Conservation (phyloP, 2,113 vertebrate genomes). For the Lucifuga dentata region DNA sequence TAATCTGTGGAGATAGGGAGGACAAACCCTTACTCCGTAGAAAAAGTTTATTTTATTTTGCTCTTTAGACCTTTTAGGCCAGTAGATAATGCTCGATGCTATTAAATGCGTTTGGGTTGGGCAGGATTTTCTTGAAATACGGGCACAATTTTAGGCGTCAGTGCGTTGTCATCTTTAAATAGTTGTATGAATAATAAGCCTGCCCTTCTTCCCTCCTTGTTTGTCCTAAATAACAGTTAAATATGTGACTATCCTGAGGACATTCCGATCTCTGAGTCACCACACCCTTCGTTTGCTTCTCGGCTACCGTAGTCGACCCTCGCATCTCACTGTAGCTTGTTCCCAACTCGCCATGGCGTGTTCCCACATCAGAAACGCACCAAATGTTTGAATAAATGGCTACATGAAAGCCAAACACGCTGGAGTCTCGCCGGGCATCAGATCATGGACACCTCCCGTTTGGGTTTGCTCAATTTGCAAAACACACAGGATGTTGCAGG, state of each 20-base stretch:
- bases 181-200: background rate
- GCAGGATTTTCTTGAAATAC: background rate
- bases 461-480: background rate
- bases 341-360: slow-evolving; percentile 35
- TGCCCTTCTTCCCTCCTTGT: background rate
- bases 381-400: background rate
- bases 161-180: background rate
- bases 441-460: background rate
- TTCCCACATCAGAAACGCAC: slow-evolving; percentile 12
- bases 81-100: background rate
- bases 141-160: background rate
- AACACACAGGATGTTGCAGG: background rate
- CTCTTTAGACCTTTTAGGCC: slow-evolving; percentile 27
- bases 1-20: background rate
- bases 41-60: slow-evolving; percentile 24
- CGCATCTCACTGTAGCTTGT: slow-evolving; percentile 19
- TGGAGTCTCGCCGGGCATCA: slow-evolving; percentile 5
- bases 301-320: slow-evolving; percentile 50
- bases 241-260: slow-evolving; percentile 48
- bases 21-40: background rate
- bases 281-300: slow-evolving; percentile 78
- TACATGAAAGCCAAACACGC: slow-evolving; percentile 26
- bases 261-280: slow-evolving; percentile 64
- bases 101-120: background rate
- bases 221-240: background rate